Percentiles rank a stretch among this genome's conserved stretches.
Evolutionary conservation across 2,888 invertebrate genomes (phyloP).

Genomic region (Athalia rosae): DNA sequence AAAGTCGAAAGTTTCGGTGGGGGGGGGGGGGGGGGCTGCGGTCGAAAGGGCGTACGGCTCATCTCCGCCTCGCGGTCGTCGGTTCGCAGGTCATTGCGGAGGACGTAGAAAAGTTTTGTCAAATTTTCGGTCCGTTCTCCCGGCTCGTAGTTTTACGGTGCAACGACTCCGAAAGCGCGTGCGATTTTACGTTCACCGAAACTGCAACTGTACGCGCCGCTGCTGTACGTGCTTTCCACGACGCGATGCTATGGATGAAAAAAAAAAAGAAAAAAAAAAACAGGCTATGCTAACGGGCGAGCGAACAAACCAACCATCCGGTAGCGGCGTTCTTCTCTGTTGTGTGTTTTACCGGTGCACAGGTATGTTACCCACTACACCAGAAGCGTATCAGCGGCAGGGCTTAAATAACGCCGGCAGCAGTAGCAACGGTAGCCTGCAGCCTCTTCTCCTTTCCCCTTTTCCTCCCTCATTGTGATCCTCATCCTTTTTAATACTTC

Average conservation of each 20-base stretch:
- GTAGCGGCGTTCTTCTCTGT: neutral
- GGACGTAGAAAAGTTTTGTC: slow-evolving; percentile 15
- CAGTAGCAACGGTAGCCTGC: neutral
- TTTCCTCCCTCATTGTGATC: slow-evolving; percentile 12
- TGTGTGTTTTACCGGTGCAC: too few species aligned
- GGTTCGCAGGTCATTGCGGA: too few species aligned
- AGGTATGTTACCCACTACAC: neutral
- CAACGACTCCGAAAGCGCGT: neutral
- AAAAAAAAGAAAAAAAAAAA: neutral
- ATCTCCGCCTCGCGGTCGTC: neutral
- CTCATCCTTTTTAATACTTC: neutral
- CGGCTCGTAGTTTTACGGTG: neutral
- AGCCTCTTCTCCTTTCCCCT: slow-evolving; percentile 34
- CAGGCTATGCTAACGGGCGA: slow-evolving; percentile 15
- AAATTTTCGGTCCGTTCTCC: slow-evolving; percentile 20
- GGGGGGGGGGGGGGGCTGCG: too few species aligned
- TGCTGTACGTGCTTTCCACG: slow-evolving; percentile 18
- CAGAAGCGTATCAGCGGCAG: neutral
- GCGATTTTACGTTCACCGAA: slow-evolving; percentile 5
- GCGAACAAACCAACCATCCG: slow-evolving; percentile 38
- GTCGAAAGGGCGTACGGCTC: too few species aligned
- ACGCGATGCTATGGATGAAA: slow-evolving; percentile 15
- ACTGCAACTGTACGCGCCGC: neutral
- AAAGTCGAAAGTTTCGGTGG: too few species aligned
- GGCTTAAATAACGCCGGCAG: slow-evolving; percentile 55